Evolutionary conservation across 2,888 invertebrate genomes (phyloP).

Genomic region (Saturnia japonica): DNA sequence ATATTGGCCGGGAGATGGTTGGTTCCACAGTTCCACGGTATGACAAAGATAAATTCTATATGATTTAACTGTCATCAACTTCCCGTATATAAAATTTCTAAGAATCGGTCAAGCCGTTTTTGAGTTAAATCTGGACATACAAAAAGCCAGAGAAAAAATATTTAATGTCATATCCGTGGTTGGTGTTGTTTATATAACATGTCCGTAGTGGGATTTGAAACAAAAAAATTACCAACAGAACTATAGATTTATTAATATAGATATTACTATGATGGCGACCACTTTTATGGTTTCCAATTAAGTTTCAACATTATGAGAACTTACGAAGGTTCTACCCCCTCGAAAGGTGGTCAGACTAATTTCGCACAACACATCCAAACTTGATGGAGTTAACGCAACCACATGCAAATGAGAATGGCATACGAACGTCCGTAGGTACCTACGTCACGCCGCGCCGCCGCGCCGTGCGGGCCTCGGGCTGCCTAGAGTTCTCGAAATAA

Average conservation of each 20-base stretch:
- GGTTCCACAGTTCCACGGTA: too few relatives aligned
- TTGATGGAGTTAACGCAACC: slow-evolving; percentile 19
- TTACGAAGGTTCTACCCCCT: slow-evolving; percentile 6
- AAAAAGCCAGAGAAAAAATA: too few relatives aligned
- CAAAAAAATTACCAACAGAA: background rate
- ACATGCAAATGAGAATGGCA: slow-evolving; percentile 19
- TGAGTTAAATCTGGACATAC: too few relatives aligned
- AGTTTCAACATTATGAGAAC: background rate
- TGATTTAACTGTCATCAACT: too few relatives aligned
- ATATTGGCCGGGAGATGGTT: too few relatives aligned
- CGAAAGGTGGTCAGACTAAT: slow-evolving; percentile 21
- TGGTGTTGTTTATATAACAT: too few relatives aligned
- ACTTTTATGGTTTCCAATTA: background rate
- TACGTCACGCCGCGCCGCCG: background rate
- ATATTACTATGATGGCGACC: background rate
- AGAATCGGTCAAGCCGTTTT: too few relatives aligned
- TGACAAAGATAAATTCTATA: too few relatives aligned
- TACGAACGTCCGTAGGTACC: slow-evolving; percentile 7
- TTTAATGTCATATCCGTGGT: too few relatives aligned
- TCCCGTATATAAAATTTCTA: too few relatives aligned
- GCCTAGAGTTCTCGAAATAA: slow-evolving; percentile 35
- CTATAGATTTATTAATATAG: background rate
- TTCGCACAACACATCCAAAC: slow-evolving; percentile 19
- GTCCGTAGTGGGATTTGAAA: too few relatives aligned
- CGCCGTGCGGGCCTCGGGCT: slow-evolving; percentile 30